Evolutionary conservation across 2,113 vertebrate genomes (phyloP).

Genomic region (Parotia lawesii): DNA sequence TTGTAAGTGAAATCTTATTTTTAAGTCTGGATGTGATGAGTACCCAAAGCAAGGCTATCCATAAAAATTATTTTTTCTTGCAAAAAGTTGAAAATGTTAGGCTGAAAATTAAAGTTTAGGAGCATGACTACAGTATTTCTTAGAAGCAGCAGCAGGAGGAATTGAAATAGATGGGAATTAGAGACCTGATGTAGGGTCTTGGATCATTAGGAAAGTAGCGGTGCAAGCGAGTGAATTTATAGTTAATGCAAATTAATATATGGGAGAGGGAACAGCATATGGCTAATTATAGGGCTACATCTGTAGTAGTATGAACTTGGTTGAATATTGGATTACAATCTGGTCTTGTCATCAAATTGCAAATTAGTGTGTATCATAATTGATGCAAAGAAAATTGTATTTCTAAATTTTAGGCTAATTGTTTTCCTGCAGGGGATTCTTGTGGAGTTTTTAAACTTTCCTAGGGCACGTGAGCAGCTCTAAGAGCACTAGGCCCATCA

Average conservation of each 20-base stretch:
- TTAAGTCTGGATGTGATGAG: background rate
- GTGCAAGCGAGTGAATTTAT: background rate
- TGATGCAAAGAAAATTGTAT: background rate
- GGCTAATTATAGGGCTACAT: constrained; percentile 39
- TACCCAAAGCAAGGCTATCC: background rate
- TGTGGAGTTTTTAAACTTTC: background rate
- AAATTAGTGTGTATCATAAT: background rate
- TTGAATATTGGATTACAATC: constrained; percentile 1
- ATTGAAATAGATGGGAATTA: background rate
- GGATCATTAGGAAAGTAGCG: background rate
- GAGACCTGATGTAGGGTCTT: background rate
- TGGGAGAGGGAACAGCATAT: constrained; percentile 12
- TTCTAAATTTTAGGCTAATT: background rate
- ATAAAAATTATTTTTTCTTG: background rate
- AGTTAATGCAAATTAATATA: constrained; percentile 15
- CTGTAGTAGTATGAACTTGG: constrained; percentile 5
- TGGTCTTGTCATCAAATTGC: constrained; percentile 13
- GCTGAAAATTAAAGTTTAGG: background rate
- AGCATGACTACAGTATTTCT: background rate
- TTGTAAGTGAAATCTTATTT: background rate
- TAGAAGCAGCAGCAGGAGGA: background rate
- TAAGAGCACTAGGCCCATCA: background rate
- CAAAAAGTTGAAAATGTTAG: background rate
- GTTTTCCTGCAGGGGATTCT: background rate
- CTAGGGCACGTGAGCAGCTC: background rate